Evolutionary conservation across 2,113 vertebrate genomes (phyloP).

Genomic region (Callopanchax toddi): DNA sequence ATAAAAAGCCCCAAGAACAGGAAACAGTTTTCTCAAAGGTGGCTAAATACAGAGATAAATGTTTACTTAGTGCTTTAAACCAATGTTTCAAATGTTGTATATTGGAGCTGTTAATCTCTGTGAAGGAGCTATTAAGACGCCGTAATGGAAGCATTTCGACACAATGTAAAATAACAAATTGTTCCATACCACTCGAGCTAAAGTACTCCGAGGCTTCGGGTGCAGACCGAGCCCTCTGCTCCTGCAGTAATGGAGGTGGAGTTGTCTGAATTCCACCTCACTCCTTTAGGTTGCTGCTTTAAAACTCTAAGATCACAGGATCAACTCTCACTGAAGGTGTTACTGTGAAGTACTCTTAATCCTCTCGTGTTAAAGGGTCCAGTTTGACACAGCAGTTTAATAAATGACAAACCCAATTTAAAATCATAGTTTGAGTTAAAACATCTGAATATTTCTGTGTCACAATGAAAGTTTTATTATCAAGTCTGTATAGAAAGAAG

Average conservation of each 20-base stretch:
- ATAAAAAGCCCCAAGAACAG: too few relatives aligned
- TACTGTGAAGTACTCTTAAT: too few relatives aligned
- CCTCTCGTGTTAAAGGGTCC: too few relatives aligned
- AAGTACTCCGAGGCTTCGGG: neutral
- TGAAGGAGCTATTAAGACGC: neutral
- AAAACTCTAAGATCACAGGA: neutral
- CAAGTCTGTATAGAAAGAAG: too few relatives aligned
- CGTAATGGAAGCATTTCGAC: neutral
- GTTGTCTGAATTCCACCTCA: neutral
- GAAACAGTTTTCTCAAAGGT: too few relatives aligned
- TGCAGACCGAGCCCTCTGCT: neutral
- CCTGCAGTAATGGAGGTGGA: slow-evolving; percentile 4
- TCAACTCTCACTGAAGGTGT: neutral
- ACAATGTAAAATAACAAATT: neutral
- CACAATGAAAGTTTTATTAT: neutral
- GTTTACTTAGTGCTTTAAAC: too few relatives aligned
- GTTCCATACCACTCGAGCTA: neutral
- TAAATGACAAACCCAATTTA: too few relatives aligned
- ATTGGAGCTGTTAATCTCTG: neutral
- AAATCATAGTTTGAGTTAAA: too few relatives aligned
- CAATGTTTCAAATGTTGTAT: too few relatives aligned
- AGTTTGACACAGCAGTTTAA: too few relatives aligned
- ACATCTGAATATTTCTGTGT: neutral
- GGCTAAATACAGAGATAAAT: too few relatives aligned
- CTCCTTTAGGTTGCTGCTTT: neutral